Percentiles rank a stretch among this genome's conserved stretches.
Evolutionary conservation across 2,888 invertebrate species (phyloP).

Genomic region (Hanleya hanleyi): DNA sequence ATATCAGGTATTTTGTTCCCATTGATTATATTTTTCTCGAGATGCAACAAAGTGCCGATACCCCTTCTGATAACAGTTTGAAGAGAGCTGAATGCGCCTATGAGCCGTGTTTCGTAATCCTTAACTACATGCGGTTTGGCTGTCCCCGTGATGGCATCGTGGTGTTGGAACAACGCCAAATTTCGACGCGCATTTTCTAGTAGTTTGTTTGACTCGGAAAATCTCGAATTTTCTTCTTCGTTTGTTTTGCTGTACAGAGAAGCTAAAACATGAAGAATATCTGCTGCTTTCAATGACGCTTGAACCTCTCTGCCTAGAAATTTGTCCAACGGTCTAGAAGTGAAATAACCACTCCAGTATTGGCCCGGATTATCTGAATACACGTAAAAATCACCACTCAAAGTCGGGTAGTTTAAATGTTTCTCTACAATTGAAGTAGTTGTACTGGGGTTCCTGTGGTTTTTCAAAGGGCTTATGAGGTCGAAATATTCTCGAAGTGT

Average conservation of each 20-base stretch:
- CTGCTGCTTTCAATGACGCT: conserved; percentile 58
- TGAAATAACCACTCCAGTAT: conserved; percentile 98
- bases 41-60: no score
- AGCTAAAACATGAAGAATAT: conserved; percentile 52
- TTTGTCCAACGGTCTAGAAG: conserved; percentile 83
- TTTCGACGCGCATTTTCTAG: conserved; percentile 80
- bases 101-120: conserved; percentile 79
- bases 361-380: conserved; percentile 89
- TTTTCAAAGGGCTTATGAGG: conserved; percentile 27
- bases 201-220: conserved; percentile 15
- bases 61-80: not conserved
- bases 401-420: conserved; percentile 78
- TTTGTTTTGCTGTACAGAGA: conserved; percentile 23
- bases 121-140: conserved; percentile 92
- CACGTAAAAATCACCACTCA: conserved; percentile 96
- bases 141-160: conserved; percentile 97
- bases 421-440: no score
- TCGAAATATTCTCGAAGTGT: conserved; percentile 92
- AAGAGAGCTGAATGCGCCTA: not conserved
- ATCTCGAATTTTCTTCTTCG: not conserved
- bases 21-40: no score
- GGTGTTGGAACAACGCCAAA: conserved; percentile 94
- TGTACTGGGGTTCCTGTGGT: conserved; percentile 18
- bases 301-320: conserved; percentile 77
- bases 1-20: no score